Evolutionary conservation across 1,140 invertebrate genomes (phyloP), one percentile per base, ranked within the genome.

Genomic region (Pseudomyrmex gracilis): DNA sequence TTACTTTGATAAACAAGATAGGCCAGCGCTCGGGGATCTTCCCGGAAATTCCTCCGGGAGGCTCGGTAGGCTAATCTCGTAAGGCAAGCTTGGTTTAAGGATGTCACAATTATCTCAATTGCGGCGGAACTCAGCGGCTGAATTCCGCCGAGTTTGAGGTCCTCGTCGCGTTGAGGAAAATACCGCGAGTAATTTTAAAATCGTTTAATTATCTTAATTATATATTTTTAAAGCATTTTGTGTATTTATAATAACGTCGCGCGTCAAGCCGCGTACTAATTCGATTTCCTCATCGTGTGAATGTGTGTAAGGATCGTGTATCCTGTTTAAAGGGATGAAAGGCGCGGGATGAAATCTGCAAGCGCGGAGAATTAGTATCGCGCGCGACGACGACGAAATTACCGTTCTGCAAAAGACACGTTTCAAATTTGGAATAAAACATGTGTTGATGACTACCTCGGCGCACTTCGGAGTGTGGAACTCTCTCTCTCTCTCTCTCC

Each of bases 1-100:
- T 43, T 47, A 12, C 17, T 49, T 53, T 20, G 76, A 80, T 80
- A 80, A 80, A 80, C 55, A 49, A 47, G 76, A 80, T 80, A 80
- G 60, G 66, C 34, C 34, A 13, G 66, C 76, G 43, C 7, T 70
- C n/a, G n/a, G n/a, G 22, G 43, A 58, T 80, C 17, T 58, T 3
- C 53, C 57, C 53, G 7, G n/a, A 51, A 66, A 49, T 70, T 71
- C 34, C 76, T 80, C 34, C 15, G 22, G 20, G 15, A 80, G 20
- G 55, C 64, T 34, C 34, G 34, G 34, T 7, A 34, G 34, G 70
- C 70, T 70, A 80, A 70, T 45, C 53, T 43, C 20, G 58, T 47
- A 47, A 70, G 49, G 12, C 55, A 24, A 49, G 20, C 66, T 80
- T n/a, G n/a, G 3, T 34, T 60, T 22, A 5, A 70, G 15, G 43